These are phyloP conservation scores for Plectropomus leopardus DNA, from an alignment of 2,113 vertebrate species.

Conservation along the genomic window DNA sequence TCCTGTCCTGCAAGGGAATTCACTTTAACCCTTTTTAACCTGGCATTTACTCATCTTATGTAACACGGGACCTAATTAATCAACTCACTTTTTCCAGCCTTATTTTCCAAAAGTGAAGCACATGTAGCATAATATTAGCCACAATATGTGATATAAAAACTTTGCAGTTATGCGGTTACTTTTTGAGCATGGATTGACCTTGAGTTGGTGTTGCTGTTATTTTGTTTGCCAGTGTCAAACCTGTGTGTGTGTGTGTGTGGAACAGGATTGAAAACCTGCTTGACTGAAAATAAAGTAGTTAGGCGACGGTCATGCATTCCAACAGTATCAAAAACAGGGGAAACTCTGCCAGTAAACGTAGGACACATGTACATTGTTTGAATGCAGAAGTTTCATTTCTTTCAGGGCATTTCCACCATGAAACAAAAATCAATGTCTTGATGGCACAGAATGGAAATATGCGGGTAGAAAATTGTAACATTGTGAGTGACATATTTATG, in stretches of 20 bases:
- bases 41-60: constrained; percentile 19
- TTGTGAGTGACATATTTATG: not conserved
- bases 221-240: constrained; percentile 15
- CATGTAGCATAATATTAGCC: not conserved
- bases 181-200: not conserved
- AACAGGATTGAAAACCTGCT: constrained; percentile 63
- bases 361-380: not conserved
- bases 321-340: not conserved
- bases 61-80: constrained; percentile 15
- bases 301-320: not conserved
- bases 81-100: not conserved
- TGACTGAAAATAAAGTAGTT: constrained; percentile 23
- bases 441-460: not conserved
- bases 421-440: not conserved
- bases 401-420: not conserved
- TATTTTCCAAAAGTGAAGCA: not conserved
- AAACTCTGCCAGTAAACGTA: not conserved
- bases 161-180: not conserved
- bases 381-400: not conserved
- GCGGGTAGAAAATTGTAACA: not conserved
- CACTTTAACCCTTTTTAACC: not conserved
- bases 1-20: constrained; percentile 39
- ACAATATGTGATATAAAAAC: too few species aligned
- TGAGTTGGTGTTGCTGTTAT: not conserved
- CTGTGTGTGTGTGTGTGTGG: not conserved